phyloP scores from a whole-genome alignment of 2,888 invertebrate genomes.

The Allolobophora icterica region DNA sequence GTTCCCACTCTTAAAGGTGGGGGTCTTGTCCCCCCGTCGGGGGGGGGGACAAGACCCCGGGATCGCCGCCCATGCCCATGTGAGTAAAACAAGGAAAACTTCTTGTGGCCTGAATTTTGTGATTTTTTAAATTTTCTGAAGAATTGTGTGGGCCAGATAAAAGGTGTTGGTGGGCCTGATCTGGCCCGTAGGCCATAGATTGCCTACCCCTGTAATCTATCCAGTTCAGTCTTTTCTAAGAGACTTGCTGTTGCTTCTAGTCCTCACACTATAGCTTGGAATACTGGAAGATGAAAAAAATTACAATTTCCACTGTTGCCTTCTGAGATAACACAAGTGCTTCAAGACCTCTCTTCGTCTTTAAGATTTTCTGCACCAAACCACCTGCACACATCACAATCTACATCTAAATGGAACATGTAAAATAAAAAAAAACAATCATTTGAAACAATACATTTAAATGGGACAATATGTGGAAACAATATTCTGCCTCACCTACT shows the following conservation, averaged over 20 bases:
- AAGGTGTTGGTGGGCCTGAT: too few relatives aligned
- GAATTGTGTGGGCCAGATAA: too few relatives aligned
- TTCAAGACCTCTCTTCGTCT: conserved; percentile 84
- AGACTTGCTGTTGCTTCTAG: neutral
- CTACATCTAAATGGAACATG: neutral
- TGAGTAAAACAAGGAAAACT: too few relatives aligned
- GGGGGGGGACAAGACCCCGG: too few relatives aligned
- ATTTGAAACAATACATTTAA: neutral
- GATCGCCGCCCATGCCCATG: too few relatives aligned
- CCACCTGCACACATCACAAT: conserved; percentile 71
- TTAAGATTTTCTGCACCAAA: conserved; percentile 89
- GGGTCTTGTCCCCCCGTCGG: too few relatives aligned
- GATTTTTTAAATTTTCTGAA: too few relatives aligned
- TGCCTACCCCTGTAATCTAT: too few relatives aligned
- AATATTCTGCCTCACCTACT: neutral
- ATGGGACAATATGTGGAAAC: neutral
- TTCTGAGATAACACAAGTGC: conserved; percentile 42
- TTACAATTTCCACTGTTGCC: conserved; percentile 61
- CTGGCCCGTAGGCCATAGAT: too few relatives aligned
- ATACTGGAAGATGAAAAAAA: conserved; percentile 37
- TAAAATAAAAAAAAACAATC: neutral
- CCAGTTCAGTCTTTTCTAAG: neutral
- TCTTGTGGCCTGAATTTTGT: too few relatives aligned
- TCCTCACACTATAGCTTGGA: neutral
- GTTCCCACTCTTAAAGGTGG: too few relatives aligned